Evolutionary conservation across 2,888 invertebrate species (phyloP), one percentile per base, ranked within the genome.

Genomic region (Melipona beecheii): DNA sequence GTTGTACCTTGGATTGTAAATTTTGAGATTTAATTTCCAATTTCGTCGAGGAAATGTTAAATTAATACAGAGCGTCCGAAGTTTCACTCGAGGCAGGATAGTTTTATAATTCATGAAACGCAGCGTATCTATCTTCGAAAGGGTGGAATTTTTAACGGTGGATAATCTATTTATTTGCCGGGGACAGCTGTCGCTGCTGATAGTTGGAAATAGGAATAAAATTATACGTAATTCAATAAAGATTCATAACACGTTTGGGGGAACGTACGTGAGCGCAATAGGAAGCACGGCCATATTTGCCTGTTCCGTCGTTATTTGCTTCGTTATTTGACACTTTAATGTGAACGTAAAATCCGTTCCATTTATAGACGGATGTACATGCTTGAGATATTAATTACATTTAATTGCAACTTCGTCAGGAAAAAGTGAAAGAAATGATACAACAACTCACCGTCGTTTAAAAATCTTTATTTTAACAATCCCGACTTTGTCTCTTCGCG

Each of bases 241-340:
- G 31, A 73, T 73, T 73, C 73, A 36, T n/a, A 4, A n/a, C 73
- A 50, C 73, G 52, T 73, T 43, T 15, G 73, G 11, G 17, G 0
- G 11, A 5, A 19, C 21, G 31, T 27, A 73, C 50, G 73, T 62
- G 62, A 73, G 62, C 15, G 62, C 11, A 36, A 64, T 73, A 11
- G 31, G 15, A 71, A 58, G 36, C 19, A 24, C 58, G 19, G 27
- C 36, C 43, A 31, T 31, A 13, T 52, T 64, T 36, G 21, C 27
- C 4, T 4, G 21, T 50, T n/a, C 9, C 17, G 17, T 24, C 11
- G 50, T 71, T 56, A 17, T 56, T 56, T 31, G 43, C 24, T 71
- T n/a, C n/a, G 36, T 71, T 56, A 24, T 56, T 56, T 19, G 24
- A 43, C 6, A 24, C 19, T 13, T 70, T 5, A 15, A 11, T 15